Evolutionary conservation across 1,140 invertebrate genomes (phyloP), one percentile per base, ranked within the genome.

Genomic region (Drosophila subobscura): DNA sequence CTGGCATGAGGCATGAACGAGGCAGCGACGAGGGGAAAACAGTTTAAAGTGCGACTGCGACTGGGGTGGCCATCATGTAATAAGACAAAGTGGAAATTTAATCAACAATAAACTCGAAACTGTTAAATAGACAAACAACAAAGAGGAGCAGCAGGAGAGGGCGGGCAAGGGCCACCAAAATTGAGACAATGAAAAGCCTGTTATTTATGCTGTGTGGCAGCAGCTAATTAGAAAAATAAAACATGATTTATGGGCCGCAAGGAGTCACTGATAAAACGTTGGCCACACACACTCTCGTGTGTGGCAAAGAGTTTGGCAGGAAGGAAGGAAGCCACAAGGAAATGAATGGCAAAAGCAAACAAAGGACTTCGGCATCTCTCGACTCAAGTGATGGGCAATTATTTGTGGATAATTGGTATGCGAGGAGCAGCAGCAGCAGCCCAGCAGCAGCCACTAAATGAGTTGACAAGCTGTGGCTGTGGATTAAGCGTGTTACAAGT

Each of bases 141-240:
- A 54, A 49, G 27, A 33, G 29, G 42, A 25, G 16, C 5, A 49
- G 20, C 45, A 20, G 45, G 55, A 23, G 60, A 27, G 46, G 54
- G 29, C 29, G 7, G 33, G 33, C 8, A 4, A 37, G 33, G 33
- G 16, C 59, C 54, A 22, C 50, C 49, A 60, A 74, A 83, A 70
- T 75, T 61, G 73, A 86, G 78, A 81, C 83, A 88, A 88, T 85
- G 83, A 85, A 85, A 81, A 88, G 83, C 74, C 73, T 50, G 61
- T 85, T 81, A 88, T 83, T 88, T 85, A 85, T 88, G 76, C 64
- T 73, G 81, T 73, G 81, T 75, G 83, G 83, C 65, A 67, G 57
- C 16, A 60, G 78, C 78, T 85, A 85, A 85, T 85, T 85, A 75
- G 78, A 72, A 88, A 85, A 85, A 88, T 88, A 81, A 85, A 85